Evolutionary conservation across 2,888 invertebrate genomes (phyloP).

Genomic region (Toxonevra muliebris): DNA sequence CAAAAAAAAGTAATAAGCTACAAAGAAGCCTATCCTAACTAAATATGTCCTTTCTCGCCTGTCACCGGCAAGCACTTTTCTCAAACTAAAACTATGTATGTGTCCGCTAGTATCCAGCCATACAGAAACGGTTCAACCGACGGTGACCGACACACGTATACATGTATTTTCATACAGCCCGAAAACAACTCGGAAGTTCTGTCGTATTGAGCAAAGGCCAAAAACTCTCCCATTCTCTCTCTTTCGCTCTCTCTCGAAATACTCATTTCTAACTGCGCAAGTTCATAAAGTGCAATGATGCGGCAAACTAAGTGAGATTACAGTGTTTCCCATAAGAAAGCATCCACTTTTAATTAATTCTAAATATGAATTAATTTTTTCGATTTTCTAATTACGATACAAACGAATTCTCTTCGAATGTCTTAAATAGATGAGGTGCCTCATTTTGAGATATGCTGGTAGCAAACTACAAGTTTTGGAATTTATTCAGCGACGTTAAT

Average conservation of each 20-base stretch:
- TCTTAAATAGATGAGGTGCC: no score
- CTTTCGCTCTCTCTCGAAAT: slow-evolving; percentile 27
- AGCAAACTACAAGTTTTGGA: no score
- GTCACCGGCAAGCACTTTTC: slow-evolving; percentile 45
- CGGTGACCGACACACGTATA: slow-evolving; percentile 27
- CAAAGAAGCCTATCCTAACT: not conserved
- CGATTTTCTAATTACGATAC: no score
- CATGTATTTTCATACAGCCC: not conserved
- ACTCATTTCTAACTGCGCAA: slow-evolving; percentile 9
- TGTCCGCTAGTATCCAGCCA: slow-evolving; percentile 32
- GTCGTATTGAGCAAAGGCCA: not conserved
- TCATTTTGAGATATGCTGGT: no score
- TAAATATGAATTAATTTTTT: not conserved
- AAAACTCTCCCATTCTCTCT: not conserved
- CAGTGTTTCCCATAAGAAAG: slow-evolving; percentile 3
- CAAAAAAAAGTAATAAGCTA: not conserved
- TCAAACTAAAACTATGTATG: slow-evolving; percentile 39
- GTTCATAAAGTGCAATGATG: not conserved
- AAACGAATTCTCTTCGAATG: no score
- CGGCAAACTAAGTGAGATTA: not conserved
- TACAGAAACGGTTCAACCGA: slow-evolving; percentile 28
- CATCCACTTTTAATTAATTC: not conserved
- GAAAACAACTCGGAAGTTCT: slow-evolving; percentile 1
- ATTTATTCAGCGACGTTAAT: no score
- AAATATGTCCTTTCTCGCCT: slow-evolving; percentile 28